Conservation (phyloP, 2,797 vertebrate species). For the Enoplosus armatus region DNA sequence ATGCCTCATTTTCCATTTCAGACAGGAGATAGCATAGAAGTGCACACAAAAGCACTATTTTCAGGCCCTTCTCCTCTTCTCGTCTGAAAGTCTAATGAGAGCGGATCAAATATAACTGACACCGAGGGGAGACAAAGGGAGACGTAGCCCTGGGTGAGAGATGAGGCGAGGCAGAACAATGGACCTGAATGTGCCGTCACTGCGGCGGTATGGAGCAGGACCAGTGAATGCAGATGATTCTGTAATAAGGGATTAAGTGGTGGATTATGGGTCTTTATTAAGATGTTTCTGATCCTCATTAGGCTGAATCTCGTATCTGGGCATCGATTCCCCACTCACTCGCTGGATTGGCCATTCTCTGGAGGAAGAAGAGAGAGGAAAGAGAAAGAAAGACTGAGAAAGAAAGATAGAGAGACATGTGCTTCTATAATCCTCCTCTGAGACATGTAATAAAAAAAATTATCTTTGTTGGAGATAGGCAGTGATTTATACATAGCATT, state of each 20-base stretch:
- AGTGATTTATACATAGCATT: conserved; percentile 4
- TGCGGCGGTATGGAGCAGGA: conserved; percentile 69
- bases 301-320: conserved; percentile 82
- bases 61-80: conserved; percentile 75
- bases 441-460: conserved; percentile 22
- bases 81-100: conserved; percentile 85
- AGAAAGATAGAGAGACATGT: conserved; percentile 50
- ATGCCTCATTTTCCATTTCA: conserved; percentile 86
- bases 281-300: conserved; percentile 89
- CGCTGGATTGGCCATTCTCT: conserved; percentile 71
- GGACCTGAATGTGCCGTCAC: conserved; percentile 72
- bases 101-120: conserved; percentile 82
- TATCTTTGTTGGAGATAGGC: conserved; percentile 19
- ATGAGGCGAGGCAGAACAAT: conserved; percentile 80
- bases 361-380: conserved; percentile 62
- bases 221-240: conserved; percentile 83
- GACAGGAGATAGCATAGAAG: conserved; percentile 79
- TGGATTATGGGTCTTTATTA: conserved; percentile 88
- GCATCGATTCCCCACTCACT: conserved; percentile 80
- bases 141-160: conserved; percentile 69
- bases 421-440: conserved; percentile 46
- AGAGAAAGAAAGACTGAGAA: conserved; percentile 44
- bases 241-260: conserved; percentile 88
- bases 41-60: conserved; percentile 85
- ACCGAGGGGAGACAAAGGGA: conserved; percentile 78